Conservation (phyloP, 2,888 invertebrate species). For the Apeira syringaria region DNA sequence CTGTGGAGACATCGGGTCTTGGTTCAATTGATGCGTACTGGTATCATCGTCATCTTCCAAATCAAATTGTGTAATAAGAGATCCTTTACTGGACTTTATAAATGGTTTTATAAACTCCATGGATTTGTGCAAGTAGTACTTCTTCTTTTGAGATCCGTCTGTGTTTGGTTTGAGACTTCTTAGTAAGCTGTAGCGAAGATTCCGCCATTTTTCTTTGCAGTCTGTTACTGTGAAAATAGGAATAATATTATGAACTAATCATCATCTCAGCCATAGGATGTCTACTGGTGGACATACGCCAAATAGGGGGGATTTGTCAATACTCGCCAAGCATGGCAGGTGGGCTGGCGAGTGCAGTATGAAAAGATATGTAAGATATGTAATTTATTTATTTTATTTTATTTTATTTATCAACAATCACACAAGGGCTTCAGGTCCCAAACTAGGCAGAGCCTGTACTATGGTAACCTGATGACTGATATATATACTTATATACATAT, state of each 20-base stretch:
- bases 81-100: slow-evolving; percentile 34
- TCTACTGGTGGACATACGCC: no score
- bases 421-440: no score
- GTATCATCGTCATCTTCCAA: slow-evolving; percentile 40
- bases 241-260: neutral
- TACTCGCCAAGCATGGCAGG: no score
- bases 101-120: slow-evolving; percentile 51
- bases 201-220: slow-evolving; percentile 56
- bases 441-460: no score
- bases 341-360: no score
- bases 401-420: no score
- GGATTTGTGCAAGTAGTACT: slow-evolving; percentile 49
- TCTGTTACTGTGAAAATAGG: slow-evolving; percentile 39
- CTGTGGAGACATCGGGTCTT: slow-evolving; percentile 23
- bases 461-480: no score
- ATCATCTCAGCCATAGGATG: neutral
- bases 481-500: no score
- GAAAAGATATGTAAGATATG: no score
- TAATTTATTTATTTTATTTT: no score
- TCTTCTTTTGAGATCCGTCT: slow-evolving; percentile 45
- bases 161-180: slow-evolving; percentile 45
- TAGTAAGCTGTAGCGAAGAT: slow-evolving; percentile 48
- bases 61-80: slow-evolving; percentile 26
- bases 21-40: slow-evolving; percentile 16
- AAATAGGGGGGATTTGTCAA: no score